Conservation (phyloP, 1,140 invertebrate genomes). For the Drosophila auraria region DNA sequence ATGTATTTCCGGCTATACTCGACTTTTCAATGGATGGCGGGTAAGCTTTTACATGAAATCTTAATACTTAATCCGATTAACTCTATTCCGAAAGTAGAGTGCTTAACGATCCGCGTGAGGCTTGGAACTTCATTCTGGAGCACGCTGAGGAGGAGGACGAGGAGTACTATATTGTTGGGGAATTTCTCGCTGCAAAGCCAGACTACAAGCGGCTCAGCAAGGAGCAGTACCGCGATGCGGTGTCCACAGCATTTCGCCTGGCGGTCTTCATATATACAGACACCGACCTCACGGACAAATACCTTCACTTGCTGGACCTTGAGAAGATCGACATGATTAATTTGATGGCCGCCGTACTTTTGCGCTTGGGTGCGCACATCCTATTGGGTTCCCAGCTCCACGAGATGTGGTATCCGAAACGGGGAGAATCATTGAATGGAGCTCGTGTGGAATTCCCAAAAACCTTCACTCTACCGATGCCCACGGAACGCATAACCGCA, state of each 20-base stretch:
- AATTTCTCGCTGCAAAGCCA: slow-evolving; percentile 33
- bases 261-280: slow-evolving; percentile 56
- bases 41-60: slow-evolving; percentile 17
- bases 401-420: slow-evolving; percentile 9
- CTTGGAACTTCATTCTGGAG: slow-evolving; percentile 47
- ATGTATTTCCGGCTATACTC: slow-evolving; percentile 21
- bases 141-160: slow-evolving; percentile 9
- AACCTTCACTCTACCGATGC: not conserved
- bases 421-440: slow-evolving; percentile 7
- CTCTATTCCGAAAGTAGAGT: slow-evolving; percentile 5
- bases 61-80: too few relatives aligned
- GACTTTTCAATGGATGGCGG: slow-evolving; percentile 17
- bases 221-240: slow-evolving; percentile 35
- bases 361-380: slow-evolving; percentile 48
- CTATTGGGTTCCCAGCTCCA: slow-evolving; percentile 23
- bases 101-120: slow-evolving; percentile 18
- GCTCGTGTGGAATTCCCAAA: not conserved
- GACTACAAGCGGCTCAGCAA: slow-evolving; percentile 17
- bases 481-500: slow-evolving; percentile 12
- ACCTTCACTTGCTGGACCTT: slow-evolving; percentile 23
- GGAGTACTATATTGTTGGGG: slow-evolving; percentile 10
- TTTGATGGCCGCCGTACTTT: slow-evolving; percentile 38
- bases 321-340: slow-evolving; percentile 39
- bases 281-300: slow-evolving; percentile 22
- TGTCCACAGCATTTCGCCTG: slow-evolving; percentile 45